Evolutionary conservation across 2,888 invertebrate species (phyloP), one percentile per base, ranked within the genome.

Genomic region (Drosophila atroscutellata): DNA sequence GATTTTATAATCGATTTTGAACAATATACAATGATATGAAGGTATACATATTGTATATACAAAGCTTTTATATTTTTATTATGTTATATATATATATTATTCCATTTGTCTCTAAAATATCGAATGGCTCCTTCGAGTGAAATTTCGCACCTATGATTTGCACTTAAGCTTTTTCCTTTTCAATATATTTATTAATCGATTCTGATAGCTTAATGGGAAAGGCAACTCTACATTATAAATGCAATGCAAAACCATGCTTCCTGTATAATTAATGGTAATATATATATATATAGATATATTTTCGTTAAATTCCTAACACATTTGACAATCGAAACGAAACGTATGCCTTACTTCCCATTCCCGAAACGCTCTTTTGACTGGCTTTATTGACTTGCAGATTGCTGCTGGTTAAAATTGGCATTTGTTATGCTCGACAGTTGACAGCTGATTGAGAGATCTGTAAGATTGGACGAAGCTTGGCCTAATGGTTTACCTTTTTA

Each of bases 381-480:
- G 37, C 8, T 62, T 59, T 73, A 80, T 83, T 81, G 81, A 75
- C 77, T 77, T 67, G 75, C 72, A 66, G 80, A 83, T 72, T 71
- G 72, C 56, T 61, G 58, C 50, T 49, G 69, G 64, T 62, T 60
- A 34, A 73, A 76, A 79, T 80, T 80, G 75, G 67, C 73, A 82
- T 80, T 80, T 73, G 72, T 64, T 73, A 47, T 55, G 75, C 61
- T 50, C 63, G 80, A 76, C 81, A 82, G 80, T 68, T 84, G 75
- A 81, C 78, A 81, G 81, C 81, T 82, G 81, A 84, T 84, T 78
- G 82, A 84, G 73, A 82, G 71, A 72, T 79, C 63, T 79, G 67
- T 57, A 70, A 70, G 73, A 66, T 64, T 63, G 70, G 42, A 47
- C 60, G n/a, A 62, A 49, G 32, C 37, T 61, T 49, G 67, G 56